These are phyloP conservation scores for Solenodon paradoxus DNA, from an alignment of 2,113 vertebrate species.

Conservation along the genomic window DNA sequence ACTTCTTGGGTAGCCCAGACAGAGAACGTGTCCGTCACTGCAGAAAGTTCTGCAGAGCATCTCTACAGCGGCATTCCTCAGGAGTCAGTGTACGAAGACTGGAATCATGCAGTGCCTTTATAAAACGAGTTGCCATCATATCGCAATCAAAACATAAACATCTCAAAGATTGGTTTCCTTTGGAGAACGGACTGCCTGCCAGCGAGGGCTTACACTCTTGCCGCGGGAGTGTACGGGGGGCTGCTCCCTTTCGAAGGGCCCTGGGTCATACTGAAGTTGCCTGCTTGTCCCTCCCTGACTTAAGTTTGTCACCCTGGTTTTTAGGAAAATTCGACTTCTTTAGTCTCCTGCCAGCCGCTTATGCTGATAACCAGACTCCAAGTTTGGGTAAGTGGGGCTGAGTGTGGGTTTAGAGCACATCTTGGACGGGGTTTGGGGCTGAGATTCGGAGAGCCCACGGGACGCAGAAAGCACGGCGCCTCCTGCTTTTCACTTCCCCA, in stretches of 20 bases:
- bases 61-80: neutral
- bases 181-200: neutral
- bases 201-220: neutral
- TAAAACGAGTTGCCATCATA: neutral
- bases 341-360: neutral
- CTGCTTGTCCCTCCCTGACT: neutral
- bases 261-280: accelerated
- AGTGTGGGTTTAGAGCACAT: neutral
- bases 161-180: neutral
- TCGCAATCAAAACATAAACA: neutral
- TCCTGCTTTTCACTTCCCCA: neutral
- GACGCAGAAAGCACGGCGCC: neutral
- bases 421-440: neutral
- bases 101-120: neutral
- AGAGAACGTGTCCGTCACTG: neutral
- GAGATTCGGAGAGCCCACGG: neutral
- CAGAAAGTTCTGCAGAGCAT: neutral
- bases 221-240: no score
- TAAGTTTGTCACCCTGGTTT: neutral
- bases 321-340: neutral
- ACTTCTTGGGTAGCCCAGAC: neutral
- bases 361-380: neutral
- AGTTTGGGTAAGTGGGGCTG: neutral
- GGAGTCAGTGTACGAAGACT: neutral
- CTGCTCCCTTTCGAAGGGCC: neutral